Evolutionary conservation across 64 coral and sea anemone genomes (phyloP).

Genomic region (Hydrozoanthus tunicans): DNA sequence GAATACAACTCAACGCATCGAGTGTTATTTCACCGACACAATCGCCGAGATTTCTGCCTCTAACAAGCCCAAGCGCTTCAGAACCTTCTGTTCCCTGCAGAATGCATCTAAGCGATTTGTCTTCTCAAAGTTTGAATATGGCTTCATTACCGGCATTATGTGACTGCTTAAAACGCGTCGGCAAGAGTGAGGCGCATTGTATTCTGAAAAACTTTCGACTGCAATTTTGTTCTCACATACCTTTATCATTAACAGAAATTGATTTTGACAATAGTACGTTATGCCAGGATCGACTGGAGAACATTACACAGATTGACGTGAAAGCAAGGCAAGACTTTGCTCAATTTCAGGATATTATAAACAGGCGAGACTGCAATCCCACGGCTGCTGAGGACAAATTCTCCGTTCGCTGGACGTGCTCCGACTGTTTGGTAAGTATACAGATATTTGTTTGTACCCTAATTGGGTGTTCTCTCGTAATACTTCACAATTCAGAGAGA

Average conservation of each 20-base stretch:
- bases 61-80: not conserved
- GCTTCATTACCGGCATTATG: conserved; percentile 13
- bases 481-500: not conserved
- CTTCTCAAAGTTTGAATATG: conserved; percentile 2
- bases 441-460: not conserved
- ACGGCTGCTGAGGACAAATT: conserved; percentile 18
- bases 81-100: conserved; percentile 6
- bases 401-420: conserved; percentile 44
- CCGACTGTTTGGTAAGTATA: conserved; percentile 44
- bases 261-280: conserved; percentile 36
- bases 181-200: not conserved
- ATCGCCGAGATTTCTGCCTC: not conserved
- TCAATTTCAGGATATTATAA: conserved; percentile 49
- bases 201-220: conserved; percentile 14
- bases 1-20: conserved; percentile 6
- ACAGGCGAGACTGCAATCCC: conserved; percentile 22
- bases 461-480: not conserved
- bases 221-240: conserved; percentile 35
- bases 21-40: not conserved
- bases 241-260: conserved; percentile 36
- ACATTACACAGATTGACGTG: conserved; percentile 30
- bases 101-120: conserved; percentile 5
- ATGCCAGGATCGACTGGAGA: conserved; percentile 4
- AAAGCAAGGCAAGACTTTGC: conserved; percentile 9
- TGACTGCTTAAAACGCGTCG: conserved; percentile 6